Percentiles rank a stretch among this genome's conserved stretches.
phyloP scores from a whole-genome alignment of 2,888 invertebrate genomes.

The Sipha maydis region DNA sequence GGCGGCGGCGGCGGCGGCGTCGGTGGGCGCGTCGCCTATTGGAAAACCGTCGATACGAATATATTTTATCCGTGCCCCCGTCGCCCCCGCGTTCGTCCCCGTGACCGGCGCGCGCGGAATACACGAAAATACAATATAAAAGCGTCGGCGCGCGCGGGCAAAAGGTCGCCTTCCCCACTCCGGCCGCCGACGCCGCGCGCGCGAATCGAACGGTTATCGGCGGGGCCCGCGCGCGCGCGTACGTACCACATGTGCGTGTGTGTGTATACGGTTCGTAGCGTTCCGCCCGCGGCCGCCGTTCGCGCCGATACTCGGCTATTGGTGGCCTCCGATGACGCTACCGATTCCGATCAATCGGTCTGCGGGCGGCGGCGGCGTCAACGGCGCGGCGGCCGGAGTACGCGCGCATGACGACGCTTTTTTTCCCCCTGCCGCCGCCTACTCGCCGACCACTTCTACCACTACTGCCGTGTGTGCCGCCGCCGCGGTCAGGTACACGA shows the following conservation, averaged over 20 bases:
- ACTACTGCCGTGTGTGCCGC: background rate
- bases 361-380: background rate
- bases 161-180: background rate
- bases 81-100: background rate
- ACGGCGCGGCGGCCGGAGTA: background rate
- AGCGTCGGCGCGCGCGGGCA: conserved; percentile 17
- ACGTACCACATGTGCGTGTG: too few species aligned
- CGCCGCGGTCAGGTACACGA: conserved; percentile 39
- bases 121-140: conserved; percentile 46
- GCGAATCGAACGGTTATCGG: conserved; percentile 58
- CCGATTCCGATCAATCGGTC: conserved; percentile 62
- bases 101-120: conserved; percentile 13
- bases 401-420: conserved; percentile 60
- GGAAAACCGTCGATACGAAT: conserved; percentile 60
- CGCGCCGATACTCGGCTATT: conserved; percentile 52
- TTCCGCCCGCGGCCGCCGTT: conserved; percentile 47
- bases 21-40: background rate
- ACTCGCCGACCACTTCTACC: background rate
- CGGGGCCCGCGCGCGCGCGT: conserved; percentile 6
- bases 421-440: conserved; percentile 18
- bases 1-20: conserved; percentile 1
- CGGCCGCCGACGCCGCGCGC: too few species aligned
- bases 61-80: conserved; percentile 32
- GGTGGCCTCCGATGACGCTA: conserved; percentile 54
- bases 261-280: background rate